A percentile compares a stretch with the other conserved stretches of the same genome.
These are phyloP conservation scores for Anguilla obscura DNA, from an alignment of 2,797 vertebrate genomes.

Conservation along the genomic window DNA sequence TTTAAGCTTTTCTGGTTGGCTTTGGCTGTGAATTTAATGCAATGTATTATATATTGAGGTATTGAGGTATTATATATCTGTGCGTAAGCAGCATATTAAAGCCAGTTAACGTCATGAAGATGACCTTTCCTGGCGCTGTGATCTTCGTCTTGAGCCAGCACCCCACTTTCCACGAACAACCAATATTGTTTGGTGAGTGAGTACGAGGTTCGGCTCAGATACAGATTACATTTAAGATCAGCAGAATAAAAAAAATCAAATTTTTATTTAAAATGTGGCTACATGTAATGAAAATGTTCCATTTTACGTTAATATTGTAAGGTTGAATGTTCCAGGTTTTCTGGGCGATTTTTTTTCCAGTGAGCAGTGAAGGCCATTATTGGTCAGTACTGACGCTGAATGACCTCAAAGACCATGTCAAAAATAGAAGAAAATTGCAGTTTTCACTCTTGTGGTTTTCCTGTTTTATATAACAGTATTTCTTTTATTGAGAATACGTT, in stretches of 20 bases:
- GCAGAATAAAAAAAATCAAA: background rate
- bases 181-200: background rate
- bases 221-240: background rate
- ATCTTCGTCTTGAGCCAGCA: background rate
- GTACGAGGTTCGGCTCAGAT: background rate
- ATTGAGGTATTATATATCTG: background rate
- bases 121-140: background rate
- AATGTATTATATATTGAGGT: background rate
- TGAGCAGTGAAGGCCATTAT: background rate
- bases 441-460: background rate
- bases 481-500: background rate
- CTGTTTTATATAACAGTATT: background rate
- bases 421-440: conserved; percentile 1
- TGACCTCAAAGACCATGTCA: background rate
- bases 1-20: background rate
- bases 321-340: background rate
- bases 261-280: background rate
- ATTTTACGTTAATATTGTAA: background rate
- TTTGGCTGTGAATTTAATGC: background rate
- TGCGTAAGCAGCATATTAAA: background rate
- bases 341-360: background rate
- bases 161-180: background rate
- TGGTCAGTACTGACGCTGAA: background rate
- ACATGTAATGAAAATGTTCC: background rate
- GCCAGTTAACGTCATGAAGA: background rate